Conservation (phyloP, 92 coral and sea anemone species). For the Epizoanthus rinbou region DNA sequence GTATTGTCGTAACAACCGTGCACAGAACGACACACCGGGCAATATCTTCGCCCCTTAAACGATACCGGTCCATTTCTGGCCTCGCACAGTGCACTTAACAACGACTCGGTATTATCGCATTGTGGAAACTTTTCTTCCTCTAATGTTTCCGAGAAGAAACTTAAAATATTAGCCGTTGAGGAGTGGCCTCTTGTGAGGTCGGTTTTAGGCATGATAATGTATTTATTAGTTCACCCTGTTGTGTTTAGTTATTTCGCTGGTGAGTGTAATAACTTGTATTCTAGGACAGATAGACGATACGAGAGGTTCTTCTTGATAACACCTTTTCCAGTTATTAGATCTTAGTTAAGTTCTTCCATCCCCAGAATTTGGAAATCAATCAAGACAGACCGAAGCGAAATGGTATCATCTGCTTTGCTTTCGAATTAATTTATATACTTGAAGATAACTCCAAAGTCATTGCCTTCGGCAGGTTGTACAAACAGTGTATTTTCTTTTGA, state of each 20-base stretch:
- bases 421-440: background rate
- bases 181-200: background rate
- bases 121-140: background rate
- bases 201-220: background rate
- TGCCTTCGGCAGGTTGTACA: background rate
- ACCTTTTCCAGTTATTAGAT: too few relatives aligned
- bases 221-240: background rate
- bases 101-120: background rate
- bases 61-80: constrained; percentile 4
- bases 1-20: constrained; percentile 30
- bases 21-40: constrained; percentile 17
- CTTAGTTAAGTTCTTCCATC: too few relatives aligned
- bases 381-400: too few relatives aligned
- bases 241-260: background rate
- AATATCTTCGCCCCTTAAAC: constrained; percentile 14
- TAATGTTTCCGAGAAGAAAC: background rate
- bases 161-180: background rate
- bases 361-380: too few relatives aligned
- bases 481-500: background rate
- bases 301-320: too few relatives aligned
- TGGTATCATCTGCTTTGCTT: background rate
- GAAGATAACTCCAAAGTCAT: background rate
- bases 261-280: background rate
- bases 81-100: background rate
- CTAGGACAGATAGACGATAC: background rate